Evolutionary conservation across 2,113 vertebrate species (phyloP), one percentile per base, ranked within the genome.

Genomic region (Charadrius vociferus): DNA sequence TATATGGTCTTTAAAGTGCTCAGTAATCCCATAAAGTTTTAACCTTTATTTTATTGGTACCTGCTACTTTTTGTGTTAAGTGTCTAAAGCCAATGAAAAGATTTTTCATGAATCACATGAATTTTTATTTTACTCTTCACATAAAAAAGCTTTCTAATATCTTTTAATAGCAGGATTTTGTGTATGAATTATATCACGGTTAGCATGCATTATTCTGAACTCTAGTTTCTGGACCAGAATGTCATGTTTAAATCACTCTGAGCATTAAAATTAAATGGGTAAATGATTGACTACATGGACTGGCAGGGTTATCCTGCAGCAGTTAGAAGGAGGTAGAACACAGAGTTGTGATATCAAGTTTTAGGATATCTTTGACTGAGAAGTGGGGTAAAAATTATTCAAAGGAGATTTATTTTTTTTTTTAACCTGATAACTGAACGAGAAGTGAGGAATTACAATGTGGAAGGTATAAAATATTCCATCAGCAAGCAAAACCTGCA

Each of bases 101-200:
- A 56, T 79, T 90, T 95, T 94, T 75, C 74, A 72, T 43, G 21
- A 94, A 81, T 93, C 77, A 52, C n/a, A 77, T 73, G 39, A 75
- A 67, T 71, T 91, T 94, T 86, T 82, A 80, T 93, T 92, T 93
- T 93, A 96, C 14, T 84, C 12, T 86, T 95, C 85, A 87, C 36
- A 86, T 90, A 90, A 84, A 97, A 96, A 91, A 55, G 9, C 81
- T 88, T 88, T 90, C 29, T 74, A 89, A 43, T 93, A 74, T 65
- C 20, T 78, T 78, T 87, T 75, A 83, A 17, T 59, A 66, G 63
- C 63, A 86, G 36, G 36, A 34, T 86, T 74, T 92, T 85, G 52
- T 88, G 27, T 66, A 36, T 78, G 39, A 94, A 90, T 74, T 91
- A 74, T 61, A 19, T 56, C 32, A 49, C 2, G 6, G 21, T 68